Conservation (phyloP, 2,888 invertebrate species). For the Rhagium mordax region DNA sequence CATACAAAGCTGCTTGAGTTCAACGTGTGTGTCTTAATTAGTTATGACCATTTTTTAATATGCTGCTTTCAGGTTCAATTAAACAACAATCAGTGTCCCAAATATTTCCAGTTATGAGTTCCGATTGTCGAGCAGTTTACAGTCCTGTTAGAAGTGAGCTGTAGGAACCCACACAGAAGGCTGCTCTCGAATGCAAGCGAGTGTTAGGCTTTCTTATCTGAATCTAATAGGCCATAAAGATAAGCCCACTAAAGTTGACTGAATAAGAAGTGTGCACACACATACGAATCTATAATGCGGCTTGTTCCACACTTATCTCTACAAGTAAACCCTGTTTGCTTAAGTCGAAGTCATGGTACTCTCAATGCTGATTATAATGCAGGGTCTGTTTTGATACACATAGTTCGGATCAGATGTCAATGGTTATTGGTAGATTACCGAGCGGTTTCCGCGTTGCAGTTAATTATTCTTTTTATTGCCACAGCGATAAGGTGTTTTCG, state of each 20-base stretch:
- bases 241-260: slow-evolving; percentile 41
- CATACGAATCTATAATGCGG: slow-evolving; percentile 23
- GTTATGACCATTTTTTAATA: no score
- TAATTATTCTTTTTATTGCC: background rate
- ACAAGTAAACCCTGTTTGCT: slow-evolving; percentile 14
- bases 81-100: no score
- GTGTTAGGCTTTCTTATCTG: slow-evolving; percentile 42
- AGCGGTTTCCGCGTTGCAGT: background rate
- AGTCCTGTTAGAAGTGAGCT: background rate
- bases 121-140: background rate
- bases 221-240: slow-evolving; percentile 48
- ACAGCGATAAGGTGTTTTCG: background rate
- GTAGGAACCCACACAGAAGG: slow-evolving; percentile 5
- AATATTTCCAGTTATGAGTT: background rate
- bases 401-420: background rate
- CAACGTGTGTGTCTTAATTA: no score
- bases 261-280: slow-evolving; percentile 22
- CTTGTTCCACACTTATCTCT: slow-evolving; percentile 24
- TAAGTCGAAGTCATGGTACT: background rate
- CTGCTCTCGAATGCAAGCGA: slow-evolving; percentile 26
- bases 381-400: background rate
- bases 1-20: no score
- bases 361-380: background rate
- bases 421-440: background rate
- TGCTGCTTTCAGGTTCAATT: no score